These are phyloP conservation scores for Parapristionchus giblindavisi DNA, from an alignment of 2,888 invertebrate genomes.

Conservation along the genomic window DNA sequence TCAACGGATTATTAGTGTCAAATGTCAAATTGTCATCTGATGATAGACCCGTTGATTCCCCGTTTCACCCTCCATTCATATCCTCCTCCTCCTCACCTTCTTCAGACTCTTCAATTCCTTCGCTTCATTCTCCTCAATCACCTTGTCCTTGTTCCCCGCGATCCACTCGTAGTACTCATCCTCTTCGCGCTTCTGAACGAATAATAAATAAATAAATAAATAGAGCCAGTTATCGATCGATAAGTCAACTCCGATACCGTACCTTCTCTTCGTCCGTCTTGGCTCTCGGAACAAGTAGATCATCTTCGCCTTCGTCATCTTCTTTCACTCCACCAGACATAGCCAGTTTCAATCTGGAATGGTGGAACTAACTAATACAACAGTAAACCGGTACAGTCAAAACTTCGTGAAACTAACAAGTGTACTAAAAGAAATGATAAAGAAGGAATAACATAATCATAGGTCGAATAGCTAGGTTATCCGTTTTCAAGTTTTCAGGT, in stretches of 20 bases:
- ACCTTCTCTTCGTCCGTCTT: slow-evolving; percentile 70
- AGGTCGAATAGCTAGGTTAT: too few relatives aligned
- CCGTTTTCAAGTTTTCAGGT: too few relatives aligned
- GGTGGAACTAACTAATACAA: too few relatives aligned
- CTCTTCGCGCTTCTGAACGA: slow-evolving; percentile 70
- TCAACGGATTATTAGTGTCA: too few relatives aligned
- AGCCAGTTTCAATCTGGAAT: slow-evolving; percentile 58
- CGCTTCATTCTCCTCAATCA: slow-evolving; percentile 70
- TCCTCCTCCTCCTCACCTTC: background rate
- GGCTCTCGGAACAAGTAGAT: slow-evolving; percentile 69
- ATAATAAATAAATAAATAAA: background rate
- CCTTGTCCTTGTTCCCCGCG: slow-evolving; percentile 79
- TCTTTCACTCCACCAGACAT: slow-evolving; percentile 69
- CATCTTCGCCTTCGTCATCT: slow-evolving; percentile 70
- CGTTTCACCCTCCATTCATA: slow-evolving; percentile 39
- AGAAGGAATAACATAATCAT: too few relatives aligned
- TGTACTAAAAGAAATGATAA: too few relatives aligned
- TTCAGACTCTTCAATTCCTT: slow-evolving; percentile 44
- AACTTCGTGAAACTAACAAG: too few relatives aligned
- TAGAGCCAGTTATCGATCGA: background rate
- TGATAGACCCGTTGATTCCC: slow-evolving; percentile 34
- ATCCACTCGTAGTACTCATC: slow-evolving; percentile 83
- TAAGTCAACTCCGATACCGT: slow-evolving; percentile 5
- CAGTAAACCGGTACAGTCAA: too few relatives aligned
- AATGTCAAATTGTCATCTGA: too few relatives aligned